Evolutionary conservation across 2,888 invertebrate genomes (phyloP).

Genomic region (Aspidiotus rigidus): DNA sequence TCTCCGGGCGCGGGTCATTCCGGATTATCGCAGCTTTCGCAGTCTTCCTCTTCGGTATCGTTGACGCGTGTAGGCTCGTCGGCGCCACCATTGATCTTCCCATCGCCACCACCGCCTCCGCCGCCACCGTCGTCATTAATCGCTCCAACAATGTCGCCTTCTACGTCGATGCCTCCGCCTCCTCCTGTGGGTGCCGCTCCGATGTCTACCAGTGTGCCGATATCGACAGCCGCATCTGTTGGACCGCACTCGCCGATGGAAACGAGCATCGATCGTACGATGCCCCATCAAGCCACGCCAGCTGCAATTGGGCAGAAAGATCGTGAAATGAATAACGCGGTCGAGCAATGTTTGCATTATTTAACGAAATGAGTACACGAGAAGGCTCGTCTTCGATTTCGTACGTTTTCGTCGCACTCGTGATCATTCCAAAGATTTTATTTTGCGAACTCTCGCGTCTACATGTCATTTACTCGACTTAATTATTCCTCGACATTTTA

Average conservation of each 20-base stretch:
- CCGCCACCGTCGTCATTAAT: slow-evolving; percentile 7
- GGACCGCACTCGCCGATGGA: slow-evolving; percentile 26
- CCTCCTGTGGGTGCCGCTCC: slow-evolving; percentile 7
- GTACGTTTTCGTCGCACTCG: neutral
- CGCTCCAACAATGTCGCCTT: slow-evolving; percentile 5
- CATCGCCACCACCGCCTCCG: slow-evolving; percentile 17
- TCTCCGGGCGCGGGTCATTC: too few relatives aligned
- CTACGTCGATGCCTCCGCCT: neutral
- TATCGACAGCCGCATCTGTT: neutral
- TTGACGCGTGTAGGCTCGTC: neutral
- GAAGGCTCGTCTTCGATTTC: neutral
- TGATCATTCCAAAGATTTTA: slow-evolving; percentile 20
- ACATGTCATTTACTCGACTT: too few relatives aligned
- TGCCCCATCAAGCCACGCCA: slow-evolving; percentile 30
- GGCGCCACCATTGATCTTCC: neutral
- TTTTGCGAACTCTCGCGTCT: neutral
- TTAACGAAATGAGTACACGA: slow-evolving; percentile 21
- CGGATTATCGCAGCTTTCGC: neutral
- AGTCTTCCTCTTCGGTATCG: slow-evolving; percentile 1
- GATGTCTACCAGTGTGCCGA: slow-evolving; percentile 13
- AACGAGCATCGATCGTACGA: slow-evolving; percentile 5
- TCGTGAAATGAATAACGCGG: slow-evolving; percentile 30
- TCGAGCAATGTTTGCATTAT: slow-evolving; percentile 33
- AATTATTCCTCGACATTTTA: too few relatives aligned
- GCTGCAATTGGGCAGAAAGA: slow-evolving; percentile 30